A percentile compares a stretch with the other conserved stretches of the same genome.
phyloP scores from a whole-genome alignment of 1,140 invertebrate species.

The Platorchestia sp. region DNA sequence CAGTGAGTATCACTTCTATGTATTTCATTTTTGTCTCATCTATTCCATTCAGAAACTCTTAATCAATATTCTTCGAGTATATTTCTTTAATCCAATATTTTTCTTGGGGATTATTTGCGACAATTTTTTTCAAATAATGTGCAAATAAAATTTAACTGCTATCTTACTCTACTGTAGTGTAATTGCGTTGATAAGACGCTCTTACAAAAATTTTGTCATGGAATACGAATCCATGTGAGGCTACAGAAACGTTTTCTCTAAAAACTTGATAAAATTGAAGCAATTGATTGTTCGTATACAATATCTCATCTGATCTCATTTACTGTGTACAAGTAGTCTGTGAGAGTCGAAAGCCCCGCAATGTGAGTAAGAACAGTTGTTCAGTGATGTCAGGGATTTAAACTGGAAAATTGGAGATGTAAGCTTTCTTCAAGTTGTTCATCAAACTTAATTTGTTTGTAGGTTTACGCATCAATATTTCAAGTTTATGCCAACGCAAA shows the following conservation, averaged over 20 bases:
- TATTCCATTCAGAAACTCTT: background rate
- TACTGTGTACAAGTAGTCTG: too few species aligned
- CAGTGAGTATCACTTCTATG: conserved; percentile 51
- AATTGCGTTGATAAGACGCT: too few species aligned
- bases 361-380: too few species aligned
- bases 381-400: too few species aligned
- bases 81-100: background rate
- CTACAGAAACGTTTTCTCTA: background rate
- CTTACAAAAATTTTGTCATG: too few species aligned
- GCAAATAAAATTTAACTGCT: background rate
- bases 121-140: background rate
- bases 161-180: background rate
- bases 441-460: too few species aligned
- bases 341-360: too few species aligned
- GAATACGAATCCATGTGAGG: background rate
- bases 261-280: background rate
- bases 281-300: background rate
- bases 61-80: background rate
- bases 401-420: too few species aligned
- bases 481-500: too few species aligned
- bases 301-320: too few species aligned
- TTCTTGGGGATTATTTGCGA: background rate
- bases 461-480: too few species aligned
- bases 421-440: too few species aligned
- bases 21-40: background rate